A percentile compares a stretch with the other conserved stretches of the same genome.
Evolutionary conservation across 2,113 vertebrate genomes (phyloP).

Genomic region (Sigmodon hispidus): DNA sequence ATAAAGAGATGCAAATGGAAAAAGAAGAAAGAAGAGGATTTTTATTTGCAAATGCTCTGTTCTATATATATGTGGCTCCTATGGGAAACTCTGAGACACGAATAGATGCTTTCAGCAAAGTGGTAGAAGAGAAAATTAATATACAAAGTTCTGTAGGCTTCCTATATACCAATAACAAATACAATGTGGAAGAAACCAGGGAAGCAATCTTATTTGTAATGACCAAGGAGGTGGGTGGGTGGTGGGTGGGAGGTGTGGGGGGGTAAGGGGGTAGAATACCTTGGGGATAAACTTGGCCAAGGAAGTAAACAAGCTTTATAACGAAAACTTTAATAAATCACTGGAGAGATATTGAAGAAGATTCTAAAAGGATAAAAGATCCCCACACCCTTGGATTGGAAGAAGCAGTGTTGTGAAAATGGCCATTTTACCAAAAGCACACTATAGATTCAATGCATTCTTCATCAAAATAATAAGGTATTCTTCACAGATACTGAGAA

Average conservation of each 20-base stretch:
- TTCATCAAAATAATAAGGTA: neutral
- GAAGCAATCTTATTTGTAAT: no score
- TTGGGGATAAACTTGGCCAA: neutral
- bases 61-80: neutral
- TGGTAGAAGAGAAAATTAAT: neutral
- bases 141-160: neutral
- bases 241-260: no score
- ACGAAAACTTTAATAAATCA: neutral
- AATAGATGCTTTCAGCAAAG: no score
- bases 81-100: neutral
- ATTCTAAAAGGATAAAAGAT: no score
- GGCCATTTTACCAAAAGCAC: neutral
- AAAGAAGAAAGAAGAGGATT: no score
- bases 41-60: neutral
- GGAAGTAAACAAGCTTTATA: neutral
- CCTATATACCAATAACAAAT: neutral
- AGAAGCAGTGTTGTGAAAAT: neutral
- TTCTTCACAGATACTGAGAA: neutral
- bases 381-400: neutral
- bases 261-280: no score
- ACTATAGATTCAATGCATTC: neutral
- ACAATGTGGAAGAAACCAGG: neutral
- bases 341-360: no score
- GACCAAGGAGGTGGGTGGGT: no score
- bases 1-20: neutral